Percentiles rank a stretch among this genome's conserved stretches.
Conservation (phyloP, 2,888 invertebrate species). For the Phanerotoma sp. region DNA sequence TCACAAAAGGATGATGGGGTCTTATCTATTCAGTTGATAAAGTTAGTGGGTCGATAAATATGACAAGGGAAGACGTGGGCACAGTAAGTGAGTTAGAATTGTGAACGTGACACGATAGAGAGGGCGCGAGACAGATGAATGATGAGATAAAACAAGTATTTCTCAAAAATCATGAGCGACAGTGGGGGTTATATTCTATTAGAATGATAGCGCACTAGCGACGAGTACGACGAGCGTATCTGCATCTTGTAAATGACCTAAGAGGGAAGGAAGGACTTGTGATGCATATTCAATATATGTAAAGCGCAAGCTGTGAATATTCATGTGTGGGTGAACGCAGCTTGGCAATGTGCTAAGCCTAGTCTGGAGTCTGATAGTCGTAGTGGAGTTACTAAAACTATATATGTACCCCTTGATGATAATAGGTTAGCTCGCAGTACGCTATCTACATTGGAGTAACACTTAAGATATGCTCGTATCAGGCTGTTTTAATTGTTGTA, state of each 20-base stretch:
- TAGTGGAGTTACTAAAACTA: constrained; percentile 18
- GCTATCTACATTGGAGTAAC: neutral
- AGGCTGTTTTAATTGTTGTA: constrained; percentile 31
- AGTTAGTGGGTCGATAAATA: neutral
- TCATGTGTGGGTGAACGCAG: constrained; percentile 53
- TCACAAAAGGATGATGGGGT: no score
- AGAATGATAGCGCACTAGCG: constrained; percentile 35
- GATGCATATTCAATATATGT: constrained; percentile 56
- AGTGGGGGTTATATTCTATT: constrained; percentile 47
- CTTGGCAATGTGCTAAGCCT: constrained; percentile 52
- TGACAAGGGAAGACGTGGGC: neutral
- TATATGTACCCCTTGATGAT: constrained; percentile 18
- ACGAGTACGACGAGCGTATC: constrained; percentile 42
- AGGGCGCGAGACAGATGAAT: no score
- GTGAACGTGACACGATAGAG: no score
- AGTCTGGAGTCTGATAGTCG: constrained; percentile 15
- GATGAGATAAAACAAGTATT: constrained; percentile 28
- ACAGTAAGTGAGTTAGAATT: no score
- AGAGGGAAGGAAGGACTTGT: constrained; percentile 53
- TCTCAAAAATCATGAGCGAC: constrained; percentile 39
- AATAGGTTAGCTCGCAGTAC: neutral
- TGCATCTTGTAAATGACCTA: constrained; percentile 57
- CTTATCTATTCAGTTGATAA: neutral
- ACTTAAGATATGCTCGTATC: constrained; percentile 16
- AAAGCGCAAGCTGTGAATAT: constrained; percentile 55